A percentile compares a stretch with the other conserved stretches of the same genome.
These are phyloP conservation scores for Cotesia congregata DNA, from an alignment of 2,888 invertebrate genomes.

Conservation along the genomic window DNA sequence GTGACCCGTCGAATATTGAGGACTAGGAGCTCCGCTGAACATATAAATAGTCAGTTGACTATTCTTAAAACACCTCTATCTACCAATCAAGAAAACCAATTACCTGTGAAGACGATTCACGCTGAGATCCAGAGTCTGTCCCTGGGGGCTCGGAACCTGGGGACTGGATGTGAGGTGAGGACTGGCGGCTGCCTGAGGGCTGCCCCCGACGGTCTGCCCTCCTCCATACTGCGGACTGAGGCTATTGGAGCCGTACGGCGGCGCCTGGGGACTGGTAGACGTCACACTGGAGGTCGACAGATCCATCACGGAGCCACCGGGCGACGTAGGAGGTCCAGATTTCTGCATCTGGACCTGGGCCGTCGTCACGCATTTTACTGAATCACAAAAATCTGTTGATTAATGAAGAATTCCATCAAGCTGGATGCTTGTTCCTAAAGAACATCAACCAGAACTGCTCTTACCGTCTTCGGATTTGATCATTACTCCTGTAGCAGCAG, in stretches of 20 bases:
- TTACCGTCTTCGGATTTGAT: slow-evolving; percentile 78
- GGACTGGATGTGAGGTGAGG: slow-evolving; percentile 88
- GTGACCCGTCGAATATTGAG: slow-evolving; percentile 73
- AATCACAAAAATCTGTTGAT: slow-evolving; percentile 36
- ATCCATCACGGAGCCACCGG: slow-evolving; percentile 87
- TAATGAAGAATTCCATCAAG: slow-evolving; percentile 1
- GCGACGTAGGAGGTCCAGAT: slow-evolving; percentile 79
- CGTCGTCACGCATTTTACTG: slow-evolving; percentile 86
- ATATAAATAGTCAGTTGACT: slow-evolving; percentile 14
- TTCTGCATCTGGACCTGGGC: slow-evolving; percentile 77
- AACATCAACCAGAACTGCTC: slow-evolving; percentile 13
- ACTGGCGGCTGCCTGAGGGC: slow-evolving; percentile 88
- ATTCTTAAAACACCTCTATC: neutral
- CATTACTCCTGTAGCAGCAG: slow-evolving; percentile 72
- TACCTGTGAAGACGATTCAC: slow-evolving; percentile 91
- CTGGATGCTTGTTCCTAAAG: neutral
- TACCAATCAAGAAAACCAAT: slow-evolving; percentile 36
- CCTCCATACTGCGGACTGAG: slow-evolving; percentile 79
- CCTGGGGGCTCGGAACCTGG: slow-evolving; percentile 92
- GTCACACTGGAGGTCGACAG: slow-evolving; percentile 89
- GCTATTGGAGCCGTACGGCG: slow-evolving; percentile 77
- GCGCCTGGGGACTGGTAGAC: slow-evolving; percentile 85
- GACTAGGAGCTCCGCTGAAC: slow-evolving; percentile 73
- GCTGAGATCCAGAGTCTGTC: slow-evolving; percentile 90
- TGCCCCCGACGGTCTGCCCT: slow-evolving; percentile 80